Percentiles rank a stretch among this genome's conserved stretches.
These are phyloP conservation scores for Octodon degus DNA, from an alignment of 2,113 vertebrate genomes.

Conservation along the genomic window DNA sequence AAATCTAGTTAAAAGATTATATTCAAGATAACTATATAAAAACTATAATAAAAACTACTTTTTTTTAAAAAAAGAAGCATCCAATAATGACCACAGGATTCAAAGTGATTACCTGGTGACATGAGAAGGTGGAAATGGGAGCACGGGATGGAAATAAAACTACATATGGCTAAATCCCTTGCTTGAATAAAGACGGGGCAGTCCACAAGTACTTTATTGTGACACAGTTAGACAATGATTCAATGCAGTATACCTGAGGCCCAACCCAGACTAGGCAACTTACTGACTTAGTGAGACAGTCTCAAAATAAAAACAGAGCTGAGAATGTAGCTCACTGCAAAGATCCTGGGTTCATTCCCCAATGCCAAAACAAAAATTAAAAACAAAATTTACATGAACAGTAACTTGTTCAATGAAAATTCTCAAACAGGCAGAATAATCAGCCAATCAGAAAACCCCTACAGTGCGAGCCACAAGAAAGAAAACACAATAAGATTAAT, in stretches of 20 bases:
- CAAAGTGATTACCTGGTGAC: background rate
- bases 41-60: background rate
- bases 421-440: conserved; percentile 55
- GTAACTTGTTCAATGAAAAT: conserved; percentile 45
- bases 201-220: background rate
- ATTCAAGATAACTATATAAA: conserved; percentile 45
- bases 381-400: background rate
- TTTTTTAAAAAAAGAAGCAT: conserved; percentile 21
- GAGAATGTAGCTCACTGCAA: background rate
- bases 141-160: background rate
- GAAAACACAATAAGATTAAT: conserved; percentile 28
- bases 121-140: background rate
- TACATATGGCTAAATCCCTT: background rate
- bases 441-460: background rate
- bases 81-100: conserved; percentile 31
- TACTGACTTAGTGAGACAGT: background rate
- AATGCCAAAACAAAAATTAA: background rate
- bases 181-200: background rate
- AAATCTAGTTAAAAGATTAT: conserved; percentile 35
- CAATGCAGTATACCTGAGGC: background rate
- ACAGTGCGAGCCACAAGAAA: background rate
- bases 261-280: background rate
- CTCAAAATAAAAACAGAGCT: background rate
- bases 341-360: background rate
- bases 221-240: conserved; percentile 1